Evolutionary conservation across 2,113 vertebrate genomes (phyloP).

Genomic region (Zosterops japonicus): DNA sequence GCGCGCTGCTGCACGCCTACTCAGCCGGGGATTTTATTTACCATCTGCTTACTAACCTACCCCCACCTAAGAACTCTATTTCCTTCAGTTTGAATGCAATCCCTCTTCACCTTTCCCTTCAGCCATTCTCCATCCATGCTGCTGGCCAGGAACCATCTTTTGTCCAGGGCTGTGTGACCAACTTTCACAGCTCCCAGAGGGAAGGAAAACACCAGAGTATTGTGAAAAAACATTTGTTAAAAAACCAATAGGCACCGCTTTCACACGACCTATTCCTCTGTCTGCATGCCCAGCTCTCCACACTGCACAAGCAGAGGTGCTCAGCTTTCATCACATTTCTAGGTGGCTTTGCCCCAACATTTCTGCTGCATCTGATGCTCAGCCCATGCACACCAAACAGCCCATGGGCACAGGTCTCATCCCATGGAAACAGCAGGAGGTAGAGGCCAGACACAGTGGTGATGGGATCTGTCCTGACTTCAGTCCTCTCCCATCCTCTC

Average conservation of each 20-base stretch:
- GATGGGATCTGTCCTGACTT: not conserved
- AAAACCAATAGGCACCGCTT: not conserved
- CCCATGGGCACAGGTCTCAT: accelerated
- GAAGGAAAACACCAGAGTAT: not conserved
- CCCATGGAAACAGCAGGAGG: accelerated
- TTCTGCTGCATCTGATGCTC: not conserved
- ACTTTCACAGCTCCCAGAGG: not conserved
- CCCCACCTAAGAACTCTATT: not conserved
- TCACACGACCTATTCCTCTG: not conserved
- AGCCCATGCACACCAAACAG: accelerated
- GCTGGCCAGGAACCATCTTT: not conserved
- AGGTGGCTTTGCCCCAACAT: accelerated
- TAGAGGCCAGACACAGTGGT: not conserved
- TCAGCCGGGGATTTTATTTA: not conserved
- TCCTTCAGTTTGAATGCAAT: not conserved
- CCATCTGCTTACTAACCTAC: not conserved
- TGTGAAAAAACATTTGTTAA: accelerated
- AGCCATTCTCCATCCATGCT: not conserved
- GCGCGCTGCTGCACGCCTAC: accelerated
- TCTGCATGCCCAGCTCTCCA: not conserved
- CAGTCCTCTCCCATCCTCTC: not conserved
- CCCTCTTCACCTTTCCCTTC: not conserved
- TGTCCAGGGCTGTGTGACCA: not conserved
- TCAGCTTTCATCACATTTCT: not conserved
- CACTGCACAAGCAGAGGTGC: not conserved